Conservation (phyloP, 2,888 invertebrate species). For the Dendrolimus pini region DNA sequence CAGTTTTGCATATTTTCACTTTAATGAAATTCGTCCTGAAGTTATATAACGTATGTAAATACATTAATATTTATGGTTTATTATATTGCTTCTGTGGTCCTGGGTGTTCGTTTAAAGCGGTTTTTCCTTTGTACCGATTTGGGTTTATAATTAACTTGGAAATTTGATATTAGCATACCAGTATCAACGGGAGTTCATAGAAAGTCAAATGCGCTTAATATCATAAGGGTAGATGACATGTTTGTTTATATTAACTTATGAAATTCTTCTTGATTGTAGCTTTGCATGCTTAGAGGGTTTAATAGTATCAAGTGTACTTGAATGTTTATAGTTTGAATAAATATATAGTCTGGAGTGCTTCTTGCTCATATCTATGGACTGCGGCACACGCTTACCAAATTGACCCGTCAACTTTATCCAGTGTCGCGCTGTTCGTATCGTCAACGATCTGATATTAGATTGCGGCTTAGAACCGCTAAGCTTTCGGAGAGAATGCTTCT, state of each 20-base stretch:
- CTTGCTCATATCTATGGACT: too few relatives aligned
- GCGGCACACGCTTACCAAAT: too few relatives aligned
- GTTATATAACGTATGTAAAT: conserved; percentile 23
- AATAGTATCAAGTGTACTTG: too few relatives aligned
- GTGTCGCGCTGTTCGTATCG: too few relatives aligned
- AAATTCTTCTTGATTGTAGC: too few relatives aligned
- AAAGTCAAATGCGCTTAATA: conserved; percentile 2
- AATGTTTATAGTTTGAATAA: too few relatives aligned
- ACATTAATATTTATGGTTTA: conserved; percentile 62
- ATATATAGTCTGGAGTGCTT: too few relatives aligned
- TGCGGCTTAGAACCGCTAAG: too few relatives aligned
- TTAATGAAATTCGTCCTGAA: conserved; percentile 31
- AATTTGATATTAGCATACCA: conserved; percentile 22
- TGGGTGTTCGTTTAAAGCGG: conserved; percentile 13
- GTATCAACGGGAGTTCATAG: not conserved
- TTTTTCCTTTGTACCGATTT: conserved; percentile 27
- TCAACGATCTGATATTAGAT: too few relatives aligned
- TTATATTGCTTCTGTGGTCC: conserved; percentile 36
- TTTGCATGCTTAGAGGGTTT: conserved; percentile 9
- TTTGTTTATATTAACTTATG: too few relatives aligned
- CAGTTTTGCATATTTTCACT: conserved; percentile 53
- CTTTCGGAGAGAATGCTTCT: too few relatives aligned
- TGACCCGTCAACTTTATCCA: too few relatives aligned
- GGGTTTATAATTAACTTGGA: conserved; percentile 27
- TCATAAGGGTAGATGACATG: not conserved